Evolutionary conservation across 2,888 invertebrate species (phyloP), one percentile per base, ranked within the genome.

Genomic region (Lochmaea capreae): DNA sequence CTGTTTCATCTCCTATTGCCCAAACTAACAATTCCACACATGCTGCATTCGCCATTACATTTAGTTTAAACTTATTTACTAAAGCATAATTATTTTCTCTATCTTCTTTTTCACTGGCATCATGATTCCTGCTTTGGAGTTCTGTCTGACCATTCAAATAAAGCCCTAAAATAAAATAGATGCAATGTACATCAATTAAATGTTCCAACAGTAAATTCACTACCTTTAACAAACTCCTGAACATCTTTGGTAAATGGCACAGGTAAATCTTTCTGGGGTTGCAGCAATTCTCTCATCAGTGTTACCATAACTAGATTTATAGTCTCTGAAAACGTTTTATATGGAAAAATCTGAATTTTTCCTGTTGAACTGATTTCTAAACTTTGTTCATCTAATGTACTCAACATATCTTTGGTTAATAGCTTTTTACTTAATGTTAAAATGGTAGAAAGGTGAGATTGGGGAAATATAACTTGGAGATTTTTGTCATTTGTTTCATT

Each of bases 11-110:
- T 1, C 95, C 94, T 79, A 98, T 97, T 0, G 98, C 97, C 99
- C 99, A 99, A 43, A 99, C 98, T 1, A 99, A 90, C 9, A 99
- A 89, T 87, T 99, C 98, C 0, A 99, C 97, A 84, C 98, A 99
- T 0, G 97, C 97, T 0, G 98, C 97, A 88, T 98, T 98, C 0
- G 97, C 97, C 93, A 97, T 96, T 0, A 98, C 97, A 84, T 97
- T 97, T 52, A 97, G 93, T 89, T 97, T 96, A 86, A 96, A 97
- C 85, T 95, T 95, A 87, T 97, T 96, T 3, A 97, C 94, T 0
- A 94, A 92, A 1, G 93, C 92, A 82, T 89, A 93, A 86, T 95
- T 95, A 74, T 91, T 93, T 83, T 95, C 95, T 12, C 93, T 89
- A 79, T 95, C 94, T 83, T 96, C 95, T 43, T 92, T 90, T 84